Evolutionary conservation across 2,888 invertebrate species (phyloP).

Genomic region (Nomada flava): DNA sequence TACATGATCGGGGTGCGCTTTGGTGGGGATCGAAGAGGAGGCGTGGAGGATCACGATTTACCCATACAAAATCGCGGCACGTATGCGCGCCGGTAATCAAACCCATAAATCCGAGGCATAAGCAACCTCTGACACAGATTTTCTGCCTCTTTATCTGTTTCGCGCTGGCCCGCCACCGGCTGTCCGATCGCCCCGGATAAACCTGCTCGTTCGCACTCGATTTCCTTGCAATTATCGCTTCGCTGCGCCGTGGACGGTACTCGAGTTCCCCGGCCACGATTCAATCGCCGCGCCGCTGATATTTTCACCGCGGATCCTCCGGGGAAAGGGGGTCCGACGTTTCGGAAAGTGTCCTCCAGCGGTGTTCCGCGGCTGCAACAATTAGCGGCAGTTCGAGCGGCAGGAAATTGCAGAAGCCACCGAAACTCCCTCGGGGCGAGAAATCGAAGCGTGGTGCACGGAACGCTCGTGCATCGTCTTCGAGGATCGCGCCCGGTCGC

Average conservation of each 20-base stretch:
- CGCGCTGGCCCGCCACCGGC: conserved; percentile 49
- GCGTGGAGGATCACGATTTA: conserved; percentile 81
- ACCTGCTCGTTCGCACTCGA: conserved; percentile 66
- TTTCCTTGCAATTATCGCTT: conserved; percentile 69
- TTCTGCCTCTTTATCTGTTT: conserved; percentile 61
- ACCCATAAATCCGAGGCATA: conserved; percentile 79
- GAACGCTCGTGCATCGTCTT: conserved; percentile 25
- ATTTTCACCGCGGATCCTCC: neutral
- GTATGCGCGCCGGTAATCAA: conserved; percentile 77
- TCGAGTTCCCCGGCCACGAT: conserved; percentile 9
- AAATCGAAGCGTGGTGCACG: conserved; percentile 52
- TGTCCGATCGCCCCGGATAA: conserved; percentile 56
- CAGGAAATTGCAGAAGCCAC: conserved; percentile 62
- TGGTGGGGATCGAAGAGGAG: conserved; percentile 70
- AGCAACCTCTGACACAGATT: conserved; percentile 78
- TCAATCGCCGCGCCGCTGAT: conserved; percentile 16
- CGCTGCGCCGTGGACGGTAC: conserved; percentile 5
- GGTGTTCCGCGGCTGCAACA: neutral
- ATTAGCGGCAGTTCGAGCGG: neutral
- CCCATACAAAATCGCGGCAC: conserved; percentile 77
- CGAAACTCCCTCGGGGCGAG: conserved; percentile 38
- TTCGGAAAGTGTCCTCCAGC: neutral
- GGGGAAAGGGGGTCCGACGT: too few species aligned
- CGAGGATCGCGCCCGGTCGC: conserved; percentile 53
- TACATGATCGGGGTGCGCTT: conserved; percentile 67